A percentile compares a stretch with the other conserved stretches of the same genome.
Evolutionary conservation across 2,888 invertebrate genomes (phyloP).

Genomic region (Dynastes grantii): DNA sequence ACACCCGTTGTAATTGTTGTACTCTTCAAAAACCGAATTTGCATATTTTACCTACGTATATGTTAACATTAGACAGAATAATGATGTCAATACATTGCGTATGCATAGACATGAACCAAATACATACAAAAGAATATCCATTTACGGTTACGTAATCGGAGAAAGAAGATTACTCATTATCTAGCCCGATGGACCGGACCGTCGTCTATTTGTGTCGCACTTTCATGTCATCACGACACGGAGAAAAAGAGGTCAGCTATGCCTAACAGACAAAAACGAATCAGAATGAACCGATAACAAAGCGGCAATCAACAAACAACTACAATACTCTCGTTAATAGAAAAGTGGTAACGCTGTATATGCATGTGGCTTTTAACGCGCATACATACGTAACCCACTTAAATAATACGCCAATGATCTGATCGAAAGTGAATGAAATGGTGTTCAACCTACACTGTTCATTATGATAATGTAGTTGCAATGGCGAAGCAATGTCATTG

Average conservation of each 20-base stretch:
- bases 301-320: constrained; percentile 31
- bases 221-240: constrained; percentile 28
- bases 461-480: constrained; percentile 25
- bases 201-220: constrained; percentile 36
- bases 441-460: constrained; percentile 23
- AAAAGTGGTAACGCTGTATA: constrained; percentile 11
- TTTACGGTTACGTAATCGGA: constrained; percentile 40
- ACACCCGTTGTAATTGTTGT: too few relatives aligned
- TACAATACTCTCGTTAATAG: constrained; percentile 31
- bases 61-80: background rate
- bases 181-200: constrained; percentile 24
- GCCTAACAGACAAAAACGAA: constrained; percentile 7
- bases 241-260: constrained; percentile 39
- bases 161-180: constrained; percentile 42
- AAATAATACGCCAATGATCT: constrained; percentile 35
- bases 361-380: background rate
- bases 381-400: constrained; percentile 31
- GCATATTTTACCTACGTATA: too few relatives aligned
- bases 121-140: constrained; percentile 40
- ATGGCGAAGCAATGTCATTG: constrained; percentile 14
- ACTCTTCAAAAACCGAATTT: too few relatives aligned
- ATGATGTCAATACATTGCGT: background rate
- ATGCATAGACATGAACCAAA: constrained; percentile 11
- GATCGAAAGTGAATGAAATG: constrained; percentile 44
- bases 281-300: constrained; percentile 30